Percentiles rank a stretch among this genome's conserved stretches.
phyloP scores from a whole-genome alignment of 64 coral and sea anemone species.

The Dendronephthya gigantea region DNA sequence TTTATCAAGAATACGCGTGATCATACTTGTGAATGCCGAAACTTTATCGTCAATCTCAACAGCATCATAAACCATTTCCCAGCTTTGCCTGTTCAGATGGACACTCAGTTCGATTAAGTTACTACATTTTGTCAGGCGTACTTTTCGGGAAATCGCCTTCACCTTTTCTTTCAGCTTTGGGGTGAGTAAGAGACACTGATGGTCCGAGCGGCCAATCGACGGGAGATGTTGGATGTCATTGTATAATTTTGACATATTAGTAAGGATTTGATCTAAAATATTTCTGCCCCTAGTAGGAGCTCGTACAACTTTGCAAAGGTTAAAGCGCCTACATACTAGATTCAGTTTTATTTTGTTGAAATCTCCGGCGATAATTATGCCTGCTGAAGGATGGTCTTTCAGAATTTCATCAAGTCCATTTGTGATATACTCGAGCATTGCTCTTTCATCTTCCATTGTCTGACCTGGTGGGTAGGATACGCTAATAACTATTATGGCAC shows the following conservation, averaged over 20 bases:
- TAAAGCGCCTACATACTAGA: background rate
- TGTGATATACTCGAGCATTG: background rate
- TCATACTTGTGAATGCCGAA: too few relatives aligned
- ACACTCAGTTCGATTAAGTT: background rate
- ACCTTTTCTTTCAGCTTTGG: conserved; percentile 1
- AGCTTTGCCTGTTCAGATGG: background rate
- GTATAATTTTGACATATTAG: conserved; percentile 21
- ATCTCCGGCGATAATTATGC: background rate
- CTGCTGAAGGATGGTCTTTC: background rate
- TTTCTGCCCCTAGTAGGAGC: conserved; percentile 10
- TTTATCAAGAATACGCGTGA: too few relatives aligned
- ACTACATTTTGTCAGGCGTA: conserved; percentile 24
- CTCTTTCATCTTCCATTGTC: background rate
- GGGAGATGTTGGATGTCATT: conserved; percentile 21
- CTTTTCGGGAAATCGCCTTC: background rate
- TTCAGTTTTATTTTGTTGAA: background rate
- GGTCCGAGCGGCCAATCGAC: background rate
- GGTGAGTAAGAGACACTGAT: background rate
- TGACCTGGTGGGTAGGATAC: background rate
- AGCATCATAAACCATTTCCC: background rate
- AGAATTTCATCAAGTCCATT: background rate
- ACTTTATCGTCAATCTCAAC: background rate
- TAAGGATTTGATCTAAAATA: conserved; percentile 25
- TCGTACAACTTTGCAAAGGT: background rate
- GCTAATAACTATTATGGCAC: background rate